These are phyloP conservation scores for Bellardia bayeri DNA, from an alignment of 2,888 invertebrate genomes.

Conservation along the genomic window DNA sequence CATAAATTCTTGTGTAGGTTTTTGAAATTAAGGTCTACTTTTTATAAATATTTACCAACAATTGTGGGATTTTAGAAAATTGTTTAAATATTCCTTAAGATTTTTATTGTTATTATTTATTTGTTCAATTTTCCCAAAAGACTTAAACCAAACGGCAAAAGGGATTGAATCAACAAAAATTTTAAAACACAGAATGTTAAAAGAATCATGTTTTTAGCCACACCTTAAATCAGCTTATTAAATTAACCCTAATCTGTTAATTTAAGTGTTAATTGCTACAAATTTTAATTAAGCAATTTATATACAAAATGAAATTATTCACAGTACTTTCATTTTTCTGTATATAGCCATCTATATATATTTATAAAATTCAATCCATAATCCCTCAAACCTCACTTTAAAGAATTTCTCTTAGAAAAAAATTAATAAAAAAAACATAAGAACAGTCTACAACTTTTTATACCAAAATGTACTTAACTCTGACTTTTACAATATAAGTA, in stretches of 20 bases:
- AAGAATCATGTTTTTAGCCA: no score
- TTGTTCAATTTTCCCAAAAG: no score
- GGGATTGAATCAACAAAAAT: no score
- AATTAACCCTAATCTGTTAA: background rate
- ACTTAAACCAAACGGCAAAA: no score
- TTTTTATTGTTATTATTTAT: no score
- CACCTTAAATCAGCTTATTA: background rate
- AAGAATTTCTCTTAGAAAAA: background rate
- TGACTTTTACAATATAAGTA: background rate
- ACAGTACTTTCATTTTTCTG: no score
- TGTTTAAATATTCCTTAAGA: background rate
- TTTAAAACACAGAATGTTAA: no score
- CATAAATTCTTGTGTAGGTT: background rate
- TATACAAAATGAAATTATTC: background rate
- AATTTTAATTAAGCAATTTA: background rate
- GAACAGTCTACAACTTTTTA: background rate
- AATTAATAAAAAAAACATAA: background rate
- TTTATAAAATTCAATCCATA: background rate
- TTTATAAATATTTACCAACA: background rate
- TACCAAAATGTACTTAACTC: background rate
- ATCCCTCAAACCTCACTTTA: background rate
- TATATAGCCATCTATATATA: background rate
- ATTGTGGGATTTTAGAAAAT: background rate
- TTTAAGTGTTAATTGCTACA: no score
- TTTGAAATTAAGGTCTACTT: background rate